Evolutionary conservation across 2,113 vertebrate genomes (phyloP).

Genomic region (Aptenodytes forsteri): DNA sequence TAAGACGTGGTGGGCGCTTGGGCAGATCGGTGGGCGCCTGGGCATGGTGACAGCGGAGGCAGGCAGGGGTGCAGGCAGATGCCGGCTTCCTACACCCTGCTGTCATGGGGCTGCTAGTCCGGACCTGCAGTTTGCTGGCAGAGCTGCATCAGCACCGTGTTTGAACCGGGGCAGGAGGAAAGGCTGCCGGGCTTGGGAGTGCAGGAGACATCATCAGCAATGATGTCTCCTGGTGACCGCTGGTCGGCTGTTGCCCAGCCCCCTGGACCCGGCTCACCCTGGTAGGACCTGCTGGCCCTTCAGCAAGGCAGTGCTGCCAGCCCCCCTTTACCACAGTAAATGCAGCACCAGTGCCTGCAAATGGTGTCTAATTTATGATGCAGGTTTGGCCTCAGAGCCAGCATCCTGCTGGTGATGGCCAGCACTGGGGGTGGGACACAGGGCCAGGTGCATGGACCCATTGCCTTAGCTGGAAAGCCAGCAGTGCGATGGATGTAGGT

Average conservation of each 20-base stretch:
- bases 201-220: background rate
- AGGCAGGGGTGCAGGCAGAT: background rate
- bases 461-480: background rate
- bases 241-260: background rate
- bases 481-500: background rate
- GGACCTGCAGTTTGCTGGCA: background rate
- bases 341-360: background rate
- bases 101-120: background rate
- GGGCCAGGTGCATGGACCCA: background rate
- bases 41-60: background rate
- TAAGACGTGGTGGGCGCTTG: background rate
- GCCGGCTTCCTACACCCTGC: background rate
- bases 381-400: background rate
- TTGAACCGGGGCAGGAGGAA: background rate
- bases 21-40: background rate
- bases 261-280: background rate
- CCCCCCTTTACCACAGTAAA: background rate
- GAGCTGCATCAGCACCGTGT: background rate
- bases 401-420: background rate
- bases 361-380: background rate
- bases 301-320: background rate
- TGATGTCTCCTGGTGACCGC: background rate
- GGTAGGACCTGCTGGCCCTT: background rate
- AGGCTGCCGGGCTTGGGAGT: background rate
- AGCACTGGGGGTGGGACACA: background rate